Conservation (phyloP, 2,113 vertebrate genomes). For the Scomber colias region DNA sequence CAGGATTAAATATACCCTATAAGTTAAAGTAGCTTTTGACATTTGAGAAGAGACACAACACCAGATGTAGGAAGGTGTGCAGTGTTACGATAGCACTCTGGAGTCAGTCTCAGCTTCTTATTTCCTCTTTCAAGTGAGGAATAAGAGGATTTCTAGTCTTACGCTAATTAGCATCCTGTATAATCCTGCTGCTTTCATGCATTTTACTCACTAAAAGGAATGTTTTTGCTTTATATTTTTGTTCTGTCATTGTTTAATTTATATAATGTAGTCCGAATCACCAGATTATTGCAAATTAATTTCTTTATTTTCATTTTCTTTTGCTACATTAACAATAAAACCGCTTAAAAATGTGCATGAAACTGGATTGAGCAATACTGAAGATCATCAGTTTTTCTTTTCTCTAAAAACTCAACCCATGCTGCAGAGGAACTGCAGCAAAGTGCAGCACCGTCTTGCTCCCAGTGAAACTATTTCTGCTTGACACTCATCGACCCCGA, state of each 20-base stretch:
- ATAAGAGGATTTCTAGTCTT: constrained; percentile 24
- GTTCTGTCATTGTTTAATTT: not conserved
- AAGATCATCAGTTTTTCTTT: constrained; percentile 4
- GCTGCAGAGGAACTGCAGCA: constrained; percentile 66
- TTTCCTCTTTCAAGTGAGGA: not conserved
- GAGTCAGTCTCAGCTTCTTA: not conserved
- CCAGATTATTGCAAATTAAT: not conserved
- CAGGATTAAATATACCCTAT: not conserved
- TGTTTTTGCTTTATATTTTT: not conserved
- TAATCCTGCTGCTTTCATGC: not conserved
- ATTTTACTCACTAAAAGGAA: not conserved
- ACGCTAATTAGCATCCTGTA: not conserved
- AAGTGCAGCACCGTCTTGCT: constrained; percentile 44
- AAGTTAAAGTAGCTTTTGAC: constrained; percentile 29
- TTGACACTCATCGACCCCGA: constrained; percentile 10
- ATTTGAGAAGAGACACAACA: constrained; percentile 2
- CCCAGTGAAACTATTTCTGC: constrained; percentile 43
- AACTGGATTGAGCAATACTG: not conserved
- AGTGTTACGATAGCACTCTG: constrained; percentile 15
- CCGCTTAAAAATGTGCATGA: not conserved
- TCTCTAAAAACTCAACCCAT: not conserved
- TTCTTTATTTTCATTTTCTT: not conserved
- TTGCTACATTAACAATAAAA: not conserved
- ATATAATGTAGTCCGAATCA: not conserved
- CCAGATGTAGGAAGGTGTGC: constrained; percentile 19